phyloP scores from a whole-genome alignment of 2,113 vertebrate genomes.

The Climacteris rufus region DNA sequence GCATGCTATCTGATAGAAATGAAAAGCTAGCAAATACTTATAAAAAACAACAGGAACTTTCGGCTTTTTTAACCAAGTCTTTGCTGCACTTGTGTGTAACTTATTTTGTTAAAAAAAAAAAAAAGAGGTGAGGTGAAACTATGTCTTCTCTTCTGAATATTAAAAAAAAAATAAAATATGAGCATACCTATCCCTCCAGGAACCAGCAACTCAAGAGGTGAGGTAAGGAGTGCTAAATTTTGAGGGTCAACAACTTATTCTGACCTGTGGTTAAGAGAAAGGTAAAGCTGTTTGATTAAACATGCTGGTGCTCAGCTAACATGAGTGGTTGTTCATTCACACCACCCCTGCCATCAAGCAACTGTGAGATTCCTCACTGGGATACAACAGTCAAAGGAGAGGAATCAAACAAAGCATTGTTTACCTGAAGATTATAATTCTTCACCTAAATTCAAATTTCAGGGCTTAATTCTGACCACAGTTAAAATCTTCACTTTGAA shows the following conservation, averaged over 20 bases:
- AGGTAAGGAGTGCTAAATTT: neutral
- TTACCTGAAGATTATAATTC: neutral
- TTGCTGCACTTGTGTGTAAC: neutral
- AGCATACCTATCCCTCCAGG: neutral
- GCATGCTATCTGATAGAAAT: neutral
- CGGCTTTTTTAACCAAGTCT: neutral
- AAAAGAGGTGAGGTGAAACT: neutral
- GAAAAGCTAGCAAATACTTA: neutral
- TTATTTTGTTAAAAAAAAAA: neutral
- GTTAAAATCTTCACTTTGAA: neutral
- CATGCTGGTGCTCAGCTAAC: neutral
- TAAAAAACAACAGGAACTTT: neutral
- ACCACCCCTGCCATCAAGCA: neutral
- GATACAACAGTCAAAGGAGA: neutral
- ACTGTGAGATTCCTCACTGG: neutral
- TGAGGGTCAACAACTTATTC: neutral
- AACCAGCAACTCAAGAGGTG: neutral
- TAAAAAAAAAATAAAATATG: neutral
- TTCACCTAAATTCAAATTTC: neutral
- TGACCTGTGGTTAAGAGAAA: neutral
- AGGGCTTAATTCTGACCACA: neutral
- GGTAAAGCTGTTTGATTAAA: neutral
- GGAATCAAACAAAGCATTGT: neutral
- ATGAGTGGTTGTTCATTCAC: neutral
- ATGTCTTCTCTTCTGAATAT: neutral